A percentile compares a stretch with the other conserved stretches of the same genome.
Evolutionary conservation across 1,140 invertebrate genomes (phyloP).

Genomic region (Cydia strobilella): DNA sequence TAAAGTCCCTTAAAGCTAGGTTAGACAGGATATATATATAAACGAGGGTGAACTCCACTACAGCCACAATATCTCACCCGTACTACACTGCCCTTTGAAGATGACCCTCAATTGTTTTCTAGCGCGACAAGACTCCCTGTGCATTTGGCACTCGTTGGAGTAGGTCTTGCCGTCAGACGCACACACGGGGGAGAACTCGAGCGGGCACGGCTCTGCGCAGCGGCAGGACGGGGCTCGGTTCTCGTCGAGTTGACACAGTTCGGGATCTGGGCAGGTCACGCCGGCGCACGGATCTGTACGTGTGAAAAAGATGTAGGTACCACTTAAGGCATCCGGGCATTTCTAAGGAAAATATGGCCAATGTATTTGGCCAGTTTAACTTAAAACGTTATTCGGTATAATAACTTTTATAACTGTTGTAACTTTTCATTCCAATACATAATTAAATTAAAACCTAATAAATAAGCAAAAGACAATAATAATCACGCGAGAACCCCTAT

Average conservation of each 20-base stretch:
- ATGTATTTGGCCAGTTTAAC: no score
- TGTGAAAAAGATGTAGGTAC: not conserved
- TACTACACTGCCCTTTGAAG: conserved; percentile 89
- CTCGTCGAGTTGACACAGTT: conserved; percentile 92
- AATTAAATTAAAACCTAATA: no score
- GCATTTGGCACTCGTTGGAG: conserved; percentile 90
- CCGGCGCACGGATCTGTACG: conserved; percentile 91
- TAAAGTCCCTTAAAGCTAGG: no score
- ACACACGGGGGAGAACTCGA: conserved; percentile 91
- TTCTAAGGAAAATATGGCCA: no score
- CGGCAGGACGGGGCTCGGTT: conserved; percentile 88
- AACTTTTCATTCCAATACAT: no score
- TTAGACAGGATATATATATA: no score
- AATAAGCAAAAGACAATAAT: no score
- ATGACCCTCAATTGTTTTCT: conserved; percentile 87
- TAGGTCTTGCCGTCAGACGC: conserved; percentile 93
- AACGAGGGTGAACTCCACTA: not conserved
- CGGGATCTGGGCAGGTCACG: conserved; percentile 87
- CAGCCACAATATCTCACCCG: conserved; percentile 81
- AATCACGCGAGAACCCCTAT: no score
- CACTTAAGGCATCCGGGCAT: no score
- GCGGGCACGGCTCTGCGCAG: conserved; percentile 89
- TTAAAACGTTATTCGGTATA: no score
- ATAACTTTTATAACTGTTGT: no score
- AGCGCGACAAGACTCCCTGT: conserved; percentile 87